Evolutionary conservation across 2,113 vertebrate genomes (phyloP), one percentile per base, ranked within the genome.

Genomic region (Chaenogobius annularis): DNA sequence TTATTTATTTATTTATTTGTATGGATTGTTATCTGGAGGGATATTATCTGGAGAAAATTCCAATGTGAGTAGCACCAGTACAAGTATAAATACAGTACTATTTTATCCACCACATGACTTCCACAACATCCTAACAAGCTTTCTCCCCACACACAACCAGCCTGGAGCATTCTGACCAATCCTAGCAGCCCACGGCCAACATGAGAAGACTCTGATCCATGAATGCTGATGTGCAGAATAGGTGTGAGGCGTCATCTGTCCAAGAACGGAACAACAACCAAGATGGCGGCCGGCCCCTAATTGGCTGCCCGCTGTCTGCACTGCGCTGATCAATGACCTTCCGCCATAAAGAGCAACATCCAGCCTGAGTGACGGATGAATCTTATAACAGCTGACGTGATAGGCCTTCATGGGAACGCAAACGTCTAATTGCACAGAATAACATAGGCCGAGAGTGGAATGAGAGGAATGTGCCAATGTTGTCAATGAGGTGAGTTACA

Each of bases 291-390:
- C 68, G 52, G 59, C 73, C 66, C 70, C 87, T 91, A 90, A 93
- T 92, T 91, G 91, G 89, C 88, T 86, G 70, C 87, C 72, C 72
- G 80, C 84, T 78, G 85, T 84, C 86, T 67, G 72, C 85, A 72
- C 78, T 77, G 61, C 69, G n/a, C 83, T 74, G 88, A 93, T 91
- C 86, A 90, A 91, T 90, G 90, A 78, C 61, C 47, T 20, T 9
- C 19, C 75, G 80, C 85, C 85, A 72, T 73, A 88, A 86, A 90
- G 78, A 75, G 78, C 77, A 85, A 75, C 76, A 78, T 75, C 63
- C 67, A 70, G 61, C 74, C 78, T 77, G 83, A 83, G 64, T 81
- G 78, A 37, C 68, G 83, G 76, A 83, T 84, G 2, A 59, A 77
- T 81, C 81, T 87, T 88, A 74, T 47, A 77, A 73, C 75, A 77